A percentile compares a stretch with the other conserved stretches of the same genome.
phyloP scores from a whole-genome alignment of 2,113 vertebrate species.

The Sciurus niger region DNA sequence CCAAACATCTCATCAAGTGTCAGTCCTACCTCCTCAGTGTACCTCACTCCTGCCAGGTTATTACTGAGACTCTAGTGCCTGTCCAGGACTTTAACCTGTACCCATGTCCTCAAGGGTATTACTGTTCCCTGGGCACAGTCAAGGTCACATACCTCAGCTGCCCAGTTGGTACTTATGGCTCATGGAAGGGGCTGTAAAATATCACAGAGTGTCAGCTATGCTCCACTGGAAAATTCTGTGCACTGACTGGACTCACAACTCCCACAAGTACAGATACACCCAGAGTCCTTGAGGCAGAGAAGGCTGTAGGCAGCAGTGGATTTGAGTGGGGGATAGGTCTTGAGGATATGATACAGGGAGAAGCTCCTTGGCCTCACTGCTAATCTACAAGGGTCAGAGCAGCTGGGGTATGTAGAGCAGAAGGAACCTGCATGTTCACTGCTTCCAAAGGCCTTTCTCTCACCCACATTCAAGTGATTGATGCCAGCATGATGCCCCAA shows the following conservation, averaged over 20 bases:
- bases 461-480: not conserved
- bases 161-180: constrained; percentile 92
- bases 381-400: not conserved
- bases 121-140: constrained; percentile 92
- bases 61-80: constrained; percentile 91
- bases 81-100: constrained; percentile 88
- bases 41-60: constrained; percentile 88
- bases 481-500: rapidly evolving
- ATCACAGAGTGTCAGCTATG: constrained; percentile 90
- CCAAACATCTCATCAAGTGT: not conserved
- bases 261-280: constrained; percentile 90
- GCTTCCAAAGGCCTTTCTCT: not conserved
- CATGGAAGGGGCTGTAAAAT: constrained; percentile 83
- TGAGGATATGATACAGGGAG: not conserved
- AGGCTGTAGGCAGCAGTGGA: not conserved
- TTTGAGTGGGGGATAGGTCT: not conserved
- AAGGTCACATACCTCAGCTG: constrained; percentile 91
- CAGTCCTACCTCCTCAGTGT: not conserved
- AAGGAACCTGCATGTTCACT: not conserved
- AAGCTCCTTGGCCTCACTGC: not conserved
- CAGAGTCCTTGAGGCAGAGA: not conserved
- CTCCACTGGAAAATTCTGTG: constrained; percentile 93
- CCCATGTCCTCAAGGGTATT: constrained; percentile 93
- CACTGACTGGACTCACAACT: constrained; percentile 88
- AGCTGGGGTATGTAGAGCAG: not conserved